A percentile compares a stretch with the other conserved stretches of the same genome.
phyloP scores from a whole-genome alignment of 2,113 vertebrate genomes.

The Tapirus terrestris region DNA sequence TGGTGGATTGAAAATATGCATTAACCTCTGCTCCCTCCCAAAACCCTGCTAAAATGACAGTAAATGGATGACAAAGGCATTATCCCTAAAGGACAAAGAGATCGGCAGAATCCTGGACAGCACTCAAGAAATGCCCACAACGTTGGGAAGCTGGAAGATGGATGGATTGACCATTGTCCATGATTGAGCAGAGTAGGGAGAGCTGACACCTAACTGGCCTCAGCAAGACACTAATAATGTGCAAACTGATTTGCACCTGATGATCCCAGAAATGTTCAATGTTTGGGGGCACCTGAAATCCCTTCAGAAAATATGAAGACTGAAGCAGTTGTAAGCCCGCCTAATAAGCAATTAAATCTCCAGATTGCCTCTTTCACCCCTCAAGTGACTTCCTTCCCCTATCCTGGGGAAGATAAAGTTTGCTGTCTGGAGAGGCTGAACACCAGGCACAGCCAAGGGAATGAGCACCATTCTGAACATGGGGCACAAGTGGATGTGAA shows the following conservation, averaged over 20 bases:
- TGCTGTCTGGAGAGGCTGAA: neutral
- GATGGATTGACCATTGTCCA: neutral
- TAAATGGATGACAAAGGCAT: conserved; percentile 59
- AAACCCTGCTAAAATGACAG: conserved; percentile 52
- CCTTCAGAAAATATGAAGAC: neutral
- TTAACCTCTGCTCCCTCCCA: conserved; percentile 51
- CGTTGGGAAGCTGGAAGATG: neutral
- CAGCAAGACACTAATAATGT: neutral
- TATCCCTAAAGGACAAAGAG: conserved; percentile 46
- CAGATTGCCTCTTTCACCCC: neutral
- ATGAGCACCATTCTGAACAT: neutral
- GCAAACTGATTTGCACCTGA: neutral
- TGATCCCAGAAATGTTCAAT: neutral
- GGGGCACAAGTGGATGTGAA: too few relatives aligned
- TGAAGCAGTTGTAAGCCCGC: neutral
- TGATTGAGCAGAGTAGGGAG: neutral
- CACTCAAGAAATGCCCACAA: neutral
- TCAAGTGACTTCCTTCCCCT: neutral
- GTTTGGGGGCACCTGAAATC: neutral
- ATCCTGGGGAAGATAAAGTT: neutral
- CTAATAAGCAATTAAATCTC: neutral
- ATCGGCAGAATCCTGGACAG: neutral
- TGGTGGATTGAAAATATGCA: conserved; percentile 31
- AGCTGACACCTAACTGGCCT: neutral
- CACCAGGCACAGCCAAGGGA: neutral